Percentiles rank a stretch among this genome's conserved stretches.
These are phyloP conservation scores for Drosophila histrio DNA, from an alignment of 2,888 invertebrate species.

Conservation along the genomic window DNA sequence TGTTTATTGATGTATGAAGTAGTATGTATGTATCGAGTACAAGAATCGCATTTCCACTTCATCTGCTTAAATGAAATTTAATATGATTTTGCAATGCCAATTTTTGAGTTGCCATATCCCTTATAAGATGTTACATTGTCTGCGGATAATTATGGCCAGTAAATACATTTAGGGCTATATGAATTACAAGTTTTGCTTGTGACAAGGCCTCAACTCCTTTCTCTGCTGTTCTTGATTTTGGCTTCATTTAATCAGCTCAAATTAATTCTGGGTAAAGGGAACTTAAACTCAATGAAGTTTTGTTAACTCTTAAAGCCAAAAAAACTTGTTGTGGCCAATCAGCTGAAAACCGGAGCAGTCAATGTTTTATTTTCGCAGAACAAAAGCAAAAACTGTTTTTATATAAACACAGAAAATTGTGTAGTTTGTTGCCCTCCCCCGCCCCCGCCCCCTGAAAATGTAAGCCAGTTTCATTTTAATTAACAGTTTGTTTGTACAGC, in stretches of 20 bases:
- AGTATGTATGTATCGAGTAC: slow-evolving; percentile 4
- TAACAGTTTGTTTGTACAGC: slow-evolving; percentile 36
- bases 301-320: not conserved
- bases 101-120: slow-evolving; percentile 2
- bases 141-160: slow-evolving; percentile 4
- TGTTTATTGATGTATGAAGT: slow-evolving; percentile 49
- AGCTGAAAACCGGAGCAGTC: not conserved
- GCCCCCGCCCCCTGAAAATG: too few species aligned
- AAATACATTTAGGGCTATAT: slow-evolving; percentile 5
- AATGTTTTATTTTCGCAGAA: not conserved
- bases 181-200: too few species aligned
- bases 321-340: not conserved
- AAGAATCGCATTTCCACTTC: slow-evolving; percentile 2
- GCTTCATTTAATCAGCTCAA: slow-evolving; percentile 11
- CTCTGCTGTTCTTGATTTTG: not conserved
- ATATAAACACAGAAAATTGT: slow-evolving; percentile 18
- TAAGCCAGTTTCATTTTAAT: slow-evolving; percentile 30
- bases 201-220: too few species aligned
- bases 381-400: slow-evolving; percentile 15
- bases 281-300: not conserved
- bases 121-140: not conserved
- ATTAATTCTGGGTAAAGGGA: too few species aligned
- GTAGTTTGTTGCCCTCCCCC: slow-evolving; percentile 1
- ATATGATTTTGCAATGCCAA: slow-evolving; percentile 13
- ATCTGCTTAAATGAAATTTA: slow-evolving; percentile 16